Base-by-base conservation (phyloP, 2,888 invertebrate genomes). In the Smittia aterrima region DNA sequence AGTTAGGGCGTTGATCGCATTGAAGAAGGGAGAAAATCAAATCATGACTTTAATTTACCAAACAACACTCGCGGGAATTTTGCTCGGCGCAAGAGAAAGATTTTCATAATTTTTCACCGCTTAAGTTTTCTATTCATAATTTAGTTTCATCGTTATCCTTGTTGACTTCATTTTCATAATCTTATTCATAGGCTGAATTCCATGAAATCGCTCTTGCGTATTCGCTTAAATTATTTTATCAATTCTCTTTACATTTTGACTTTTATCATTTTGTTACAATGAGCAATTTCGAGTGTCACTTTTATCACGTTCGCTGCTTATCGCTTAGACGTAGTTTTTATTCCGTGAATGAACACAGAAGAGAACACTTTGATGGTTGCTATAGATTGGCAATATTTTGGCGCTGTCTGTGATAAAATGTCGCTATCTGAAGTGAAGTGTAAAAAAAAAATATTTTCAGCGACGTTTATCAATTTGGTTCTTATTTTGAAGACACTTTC, bases 101-200 rank as follows among this genome's bases (percentile, higher is more conserved):
- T 25, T 66, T 27, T 66, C 66, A 27, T 66, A n/a, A 66, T 66
- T 24, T 66, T 62, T 62, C 62, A 22, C 16, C 62, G 32, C 7
- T 2, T 58, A 58, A 58, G 22, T 20, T 58, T 58, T 18, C 58
- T 58, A 4, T n/a, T 47, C 53, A n/a, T n/a, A 47, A 47, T 47
- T 16, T 16, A 16, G 18, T 20, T 58, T 58, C 58, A 22, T 18
- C 22, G n/a, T 18, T 7, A 3, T 2, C 9, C 58, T 20, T 9
- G 32, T 32, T 32, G 32, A 6, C 32, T 3, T 32, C n/a, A n/a
- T n/a, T 67, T 67, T 67, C 20, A 32, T 67, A 67, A 67, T 67
- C 41, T 67, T 67, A 67, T 67, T 67, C 67, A 67, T 67, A 47
- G 67, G 41, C 67, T 67, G 41, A 24, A 67, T 16, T 67, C 41